Percentiles rank a stretch among this genome's conserved stretches.
Evolutionary conservation across 1,140 invertebrate genomes (phyloP).

Genomic region (Eupeodes corollae): DNA sequence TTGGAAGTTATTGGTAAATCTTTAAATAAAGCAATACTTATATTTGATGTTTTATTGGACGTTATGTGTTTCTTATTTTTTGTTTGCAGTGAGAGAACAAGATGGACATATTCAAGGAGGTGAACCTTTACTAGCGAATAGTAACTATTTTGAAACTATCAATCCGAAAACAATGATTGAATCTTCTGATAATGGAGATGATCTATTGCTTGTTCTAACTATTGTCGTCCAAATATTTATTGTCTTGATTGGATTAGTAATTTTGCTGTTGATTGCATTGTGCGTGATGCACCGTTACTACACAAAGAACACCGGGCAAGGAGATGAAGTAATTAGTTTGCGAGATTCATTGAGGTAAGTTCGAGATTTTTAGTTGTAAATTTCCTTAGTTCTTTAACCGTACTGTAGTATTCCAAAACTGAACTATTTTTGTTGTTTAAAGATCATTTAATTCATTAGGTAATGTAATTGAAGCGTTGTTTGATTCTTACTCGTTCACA

Average conservation of each 20-base stretch:
- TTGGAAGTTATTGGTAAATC: constrained; percentile 62
- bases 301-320: constrained; percentile 58
- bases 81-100: constrained; percentile 19
- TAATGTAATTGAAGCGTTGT: too few relatives aligned
- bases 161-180: constrained; percentile 24
- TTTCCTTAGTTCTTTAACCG: too few relatives aligned
- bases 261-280: constrained; percentile 52
- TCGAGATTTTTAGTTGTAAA: background rate
- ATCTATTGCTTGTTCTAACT: constrained; percentile 25
- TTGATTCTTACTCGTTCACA: too few relatives aligned
- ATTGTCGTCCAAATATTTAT: constrained; percentile 43
- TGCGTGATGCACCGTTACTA: constrained; percentile 59
- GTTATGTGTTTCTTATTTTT: constrained; percentile 4
- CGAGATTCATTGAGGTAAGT: constrained; percentile 53
- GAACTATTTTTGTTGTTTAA: too few relatives aligned
- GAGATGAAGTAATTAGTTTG: constrained; percentile 64
- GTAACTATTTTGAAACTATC: constrained; percentile 45
- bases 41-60: background rate
- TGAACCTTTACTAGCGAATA: constrained; percentile 40
- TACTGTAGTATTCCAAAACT: background rate
- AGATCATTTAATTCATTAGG: too few relatives aligned
- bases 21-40: too few relatives aligned
- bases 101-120: background rate
- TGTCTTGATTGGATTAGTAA: constrained; percentile 51
- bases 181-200: constrained; percentile 17